Percentiles rank a stretch among this genome's conserved stretches.
Evolutionary conservation across 2,888 invertebrate species (phyloP).

Genomic region (Parelbella ahira): DNA sequence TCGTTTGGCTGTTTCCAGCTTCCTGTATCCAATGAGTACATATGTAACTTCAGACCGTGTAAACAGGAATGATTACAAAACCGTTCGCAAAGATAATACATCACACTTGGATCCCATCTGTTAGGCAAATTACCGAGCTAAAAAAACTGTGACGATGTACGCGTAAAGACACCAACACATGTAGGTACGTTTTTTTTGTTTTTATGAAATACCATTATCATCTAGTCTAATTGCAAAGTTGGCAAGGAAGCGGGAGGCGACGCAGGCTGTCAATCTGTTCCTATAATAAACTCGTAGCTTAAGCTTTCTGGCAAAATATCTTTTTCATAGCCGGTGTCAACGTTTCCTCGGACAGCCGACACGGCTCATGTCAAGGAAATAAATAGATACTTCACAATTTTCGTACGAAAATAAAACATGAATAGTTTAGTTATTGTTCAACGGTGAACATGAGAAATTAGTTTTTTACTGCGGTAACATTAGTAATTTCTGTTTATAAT

Average conservation of each 20-base stretch:
- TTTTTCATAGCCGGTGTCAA: slow-evolving; percentile 64
- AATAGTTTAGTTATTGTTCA: slow-evolving; percentile 54
- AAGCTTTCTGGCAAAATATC: slow-evolving; percentile 67
- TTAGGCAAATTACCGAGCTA: slow-evolving; percentile 36
- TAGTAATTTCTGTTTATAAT: slow-evolving; percentile 3
- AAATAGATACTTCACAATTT: slow-evolving; percentile 45
- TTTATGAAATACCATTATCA: slow-evolving; percentile 46
- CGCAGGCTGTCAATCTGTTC: slow-evolving; percentile 65
- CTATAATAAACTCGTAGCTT: slow-evolving; percentile 57
- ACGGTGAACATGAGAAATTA: slow-evolving; percentile 54
- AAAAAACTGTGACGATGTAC: slow-evolving; percentile 55
- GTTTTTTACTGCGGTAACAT: slow-evolving; percentile 17
- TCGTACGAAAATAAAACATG: slow-evolving; percentile 47
- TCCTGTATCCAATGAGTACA: slow-evolving; percentile 9
- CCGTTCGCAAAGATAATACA: slow-evolving; percentile 3
- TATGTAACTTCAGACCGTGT: slow-evolving; percentile 21
- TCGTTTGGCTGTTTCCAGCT: slow-evolving; percentile 1
- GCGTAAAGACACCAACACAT: slow-evolving; percentile 34
- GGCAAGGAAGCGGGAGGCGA: slow-evolving; percentile 67
- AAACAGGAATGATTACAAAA: slow-evolving; percentile 6
- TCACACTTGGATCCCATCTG: slow-evolving; percentile 21
- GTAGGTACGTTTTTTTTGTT: slow-evolving; percentile 33
- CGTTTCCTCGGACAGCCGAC: slow-evolving; percentile 69
- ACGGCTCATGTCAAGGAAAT: slow-evolving; percentile 51
- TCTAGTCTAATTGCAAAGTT: slow-evolving; percentile 74